A percentile compares a stretch with the other conserved stretches of the same genome.
These are phyloP conservation scores for Peromyscus polionotus DNA, from an alignment of 2,113 vertebrate species.

Conservation along the genomic window DNA sequence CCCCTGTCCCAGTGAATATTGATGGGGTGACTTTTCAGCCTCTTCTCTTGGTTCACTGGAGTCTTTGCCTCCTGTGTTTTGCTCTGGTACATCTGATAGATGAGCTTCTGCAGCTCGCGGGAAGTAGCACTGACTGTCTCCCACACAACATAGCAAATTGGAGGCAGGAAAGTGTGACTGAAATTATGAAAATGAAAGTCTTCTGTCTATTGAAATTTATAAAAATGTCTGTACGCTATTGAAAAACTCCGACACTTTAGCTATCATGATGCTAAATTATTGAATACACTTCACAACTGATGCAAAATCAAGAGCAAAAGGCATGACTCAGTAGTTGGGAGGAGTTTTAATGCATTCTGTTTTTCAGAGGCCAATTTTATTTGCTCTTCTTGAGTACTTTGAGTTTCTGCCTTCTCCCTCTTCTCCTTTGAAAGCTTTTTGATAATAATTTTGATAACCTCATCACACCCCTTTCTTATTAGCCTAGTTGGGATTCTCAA, in stretches of 20 bases:
- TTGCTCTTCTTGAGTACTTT: neutral
- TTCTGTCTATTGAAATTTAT: conserved; percentile 19
- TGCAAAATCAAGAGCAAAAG: conserved; percentile 3
- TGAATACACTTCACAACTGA: neutral
- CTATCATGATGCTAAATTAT: neutral
- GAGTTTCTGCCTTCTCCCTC: neutral
- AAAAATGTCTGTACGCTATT: neutral
- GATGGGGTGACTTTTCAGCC: neutral
- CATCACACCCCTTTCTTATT: neutral
- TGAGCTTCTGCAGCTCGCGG: neutral
- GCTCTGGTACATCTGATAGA: conserved; percentile 21
- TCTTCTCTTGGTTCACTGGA: conserved; percentile 21
- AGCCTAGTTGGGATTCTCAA: neutral
- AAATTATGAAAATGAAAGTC: conserved; percentile 28
- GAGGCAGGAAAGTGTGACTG: neutral
- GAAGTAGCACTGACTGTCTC: conserved; percentile 39
- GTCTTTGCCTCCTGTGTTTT: neutral
- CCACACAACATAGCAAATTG: neutral
- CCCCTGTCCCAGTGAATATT: neutral
- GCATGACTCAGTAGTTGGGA: neutral
- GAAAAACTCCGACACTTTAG: neutral
- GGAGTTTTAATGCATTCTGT: neutral
- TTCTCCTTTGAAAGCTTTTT: conserved; percentile 8
- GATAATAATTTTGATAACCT: neutral
- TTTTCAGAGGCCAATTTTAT: conserved; percentile 35